Conservation (phyloP, 2,113 vertebrate genomes). For the Eurystomus gularis region DNA sequence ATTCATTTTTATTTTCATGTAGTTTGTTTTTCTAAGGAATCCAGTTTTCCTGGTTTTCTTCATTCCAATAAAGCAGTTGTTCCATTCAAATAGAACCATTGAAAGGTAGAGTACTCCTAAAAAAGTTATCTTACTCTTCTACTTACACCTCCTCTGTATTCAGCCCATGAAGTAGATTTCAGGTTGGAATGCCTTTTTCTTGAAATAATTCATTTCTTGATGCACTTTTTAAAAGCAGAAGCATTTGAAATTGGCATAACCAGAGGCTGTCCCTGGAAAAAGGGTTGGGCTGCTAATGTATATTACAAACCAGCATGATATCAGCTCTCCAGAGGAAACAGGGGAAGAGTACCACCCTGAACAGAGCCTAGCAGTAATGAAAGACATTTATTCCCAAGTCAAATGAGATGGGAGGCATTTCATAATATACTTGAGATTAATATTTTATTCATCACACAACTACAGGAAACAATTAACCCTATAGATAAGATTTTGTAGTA, state of each 20-base stretch:
- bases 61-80: neutral
- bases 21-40: neutral
- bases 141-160: neutral
- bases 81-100: neutral
- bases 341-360: constrained; percentile 8
- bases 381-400: neutral
- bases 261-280: neutral
- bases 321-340: constrained; percentile 30
- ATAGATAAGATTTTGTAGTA: neutral
- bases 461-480: constrained; percentile 29
- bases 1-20: neutral
- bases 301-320: constrained; percentile 14
- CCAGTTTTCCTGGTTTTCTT: neutral
- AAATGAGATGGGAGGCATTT: constrained; percentile 15
- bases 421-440: neutral
- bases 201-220: neutral
- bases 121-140: neutral
- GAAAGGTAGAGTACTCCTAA: neutral
- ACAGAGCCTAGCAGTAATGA: neutral
- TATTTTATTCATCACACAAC: constrained; percentile 9
- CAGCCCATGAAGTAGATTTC: neutral
- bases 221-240: neutral
- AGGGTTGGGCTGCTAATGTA: constrained; percentile 9
- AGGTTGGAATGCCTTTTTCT: neutral
- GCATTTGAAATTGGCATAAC: neutral